Conservation (phyloP, 1,140 invertebrate genomes). For the Bombus huntii region DNA sequence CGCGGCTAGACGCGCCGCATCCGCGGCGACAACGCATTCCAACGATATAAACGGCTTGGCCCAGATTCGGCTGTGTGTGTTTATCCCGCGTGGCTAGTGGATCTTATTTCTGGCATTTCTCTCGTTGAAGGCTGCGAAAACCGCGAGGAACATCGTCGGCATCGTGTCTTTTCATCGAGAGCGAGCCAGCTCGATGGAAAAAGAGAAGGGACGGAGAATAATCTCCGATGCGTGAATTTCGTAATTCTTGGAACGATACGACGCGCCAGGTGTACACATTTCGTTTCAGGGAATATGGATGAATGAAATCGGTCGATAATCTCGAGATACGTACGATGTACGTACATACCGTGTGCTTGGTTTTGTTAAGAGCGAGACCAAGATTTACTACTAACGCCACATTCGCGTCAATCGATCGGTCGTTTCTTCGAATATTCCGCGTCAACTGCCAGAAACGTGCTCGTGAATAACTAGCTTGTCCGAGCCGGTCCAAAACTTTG, state of each 20-base stretch:
- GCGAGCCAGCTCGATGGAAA: constrained; percentile 31
- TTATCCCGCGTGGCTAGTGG: constrained; percentile 63
- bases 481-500: neutral
- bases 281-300: constrained; percentile 10
- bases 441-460: neutral
- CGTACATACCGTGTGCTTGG: neutral
- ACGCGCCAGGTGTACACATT: neutral
- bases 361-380: neutral
- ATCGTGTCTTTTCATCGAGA: neutral
- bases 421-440: neutral
- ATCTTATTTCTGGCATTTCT: constrained; percentile 73
- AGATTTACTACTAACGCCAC: neutral
- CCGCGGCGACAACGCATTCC: constrained; percentile 68
- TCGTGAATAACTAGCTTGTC: neutral
- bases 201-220: neutral
- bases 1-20: constrained; percentile 28
- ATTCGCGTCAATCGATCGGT: neutral
- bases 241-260: constrained; percentile 48
- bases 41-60: constrained; percentile 72
- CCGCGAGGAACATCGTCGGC: constrained; percentile 25
- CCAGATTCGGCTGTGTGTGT: constrained; percentile 69
- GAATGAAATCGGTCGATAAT: constrained; percentile 50
- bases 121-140: constrained; percentile 65
- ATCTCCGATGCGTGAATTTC: neutral
- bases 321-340: neutral